Conservation (phyloP, 1,140 invertebrate genomes). For the Phymastichus coffea region DNA sequence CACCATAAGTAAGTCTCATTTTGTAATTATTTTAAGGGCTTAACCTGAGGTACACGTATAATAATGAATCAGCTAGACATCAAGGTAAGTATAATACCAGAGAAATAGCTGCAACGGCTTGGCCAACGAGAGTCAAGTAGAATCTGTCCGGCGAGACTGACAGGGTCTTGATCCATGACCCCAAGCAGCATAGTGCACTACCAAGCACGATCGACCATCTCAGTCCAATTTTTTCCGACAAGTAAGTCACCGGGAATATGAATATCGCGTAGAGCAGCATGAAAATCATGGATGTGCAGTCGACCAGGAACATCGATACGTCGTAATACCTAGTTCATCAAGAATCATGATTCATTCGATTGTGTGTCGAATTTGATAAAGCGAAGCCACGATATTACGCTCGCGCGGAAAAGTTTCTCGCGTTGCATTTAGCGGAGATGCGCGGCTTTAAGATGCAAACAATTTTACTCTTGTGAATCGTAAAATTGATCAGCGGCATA, state of each 20-base stretch:
- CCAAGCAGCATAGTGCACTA: conserved; percentile 45
- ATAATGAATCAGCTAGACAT: no score
- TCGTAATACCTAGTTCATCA: conserved; percentile 54
- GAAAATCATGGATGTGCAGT: conserved; percentile 71
- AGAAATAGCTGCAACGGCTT: conserved; percentile 66
- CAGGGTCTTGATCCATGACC: conserved; percentile 26
- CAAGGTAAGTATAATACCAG: conserved; percentile 62
- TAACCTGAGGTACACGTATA: no score
- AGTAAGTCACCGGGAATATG: conserved; percentile 68
- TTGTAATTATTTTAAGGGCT: no score
- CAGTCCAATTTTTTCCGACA: conserved; percentile 56
- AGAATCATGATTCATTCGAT: neutral
- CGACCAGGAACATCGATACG: conserved; percentile 59
- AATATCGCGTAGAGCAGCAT: conserved; percentile 71
- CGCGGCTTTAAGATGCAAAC: no score
- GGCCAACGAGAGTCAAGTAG: conserved; percentile 63
- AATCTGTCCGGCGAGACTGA: conserved; percentile 57
- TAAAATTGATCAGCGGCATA: no score
- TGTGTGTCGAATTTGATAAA: no score
- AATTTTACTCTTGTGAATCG: no score
- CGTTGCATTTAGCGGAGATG: no score
- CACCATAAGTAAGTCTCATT: no score
- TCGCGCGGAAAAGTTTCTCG: no score
- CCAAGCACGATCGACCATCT: conserved; percentile 50
- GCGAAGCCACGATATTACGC: no score